A percentile compares a stretch with the other conserved stretches of the same genome.
Evolutionary conservation across 2,888 invertebrate species (phyloP).

Genomic region (Calameuta pallipes): DNA sequence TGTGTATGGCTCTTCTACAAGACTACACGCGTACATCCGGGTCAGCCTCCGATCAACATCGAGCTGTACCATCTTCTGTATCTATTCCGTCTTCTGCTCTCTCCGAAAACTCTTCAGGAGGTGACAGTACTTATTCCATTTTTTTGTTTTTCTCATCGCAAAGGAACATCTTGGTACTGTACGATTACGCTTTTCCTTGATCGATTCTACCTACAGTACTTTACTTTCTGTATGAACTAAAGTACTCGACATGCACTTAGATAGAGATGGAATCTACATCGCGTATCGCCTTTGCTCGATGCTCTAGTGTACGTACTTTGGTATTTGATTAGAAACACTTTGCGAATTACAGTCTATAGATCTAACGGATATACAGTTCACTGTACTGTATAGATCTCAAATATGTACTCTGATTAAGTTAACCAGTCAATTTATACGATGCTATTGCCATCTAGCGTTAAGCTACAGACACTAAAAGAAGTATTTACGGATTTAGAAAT

Average conservation of each 20-base stretch:
- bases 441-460: not conserved
- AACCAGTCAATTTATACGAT: not conserved
- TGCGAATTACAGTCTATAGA: not conserved
- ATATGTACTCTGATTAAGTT: not conserved
- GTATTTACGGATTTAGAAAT: not conserved
- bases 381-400: not conserved
- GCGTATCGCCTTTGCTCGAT: not conserved
- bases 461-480: not conserved
- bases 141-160: not conserved
- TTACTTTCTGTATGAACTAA: not conserved
- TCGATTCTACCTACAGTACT: not conserved
- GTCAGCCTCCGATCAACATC: constrained; percentile 49
- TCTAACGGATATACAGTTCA: too few relatives aligned
- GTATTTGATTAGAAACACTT: not conserved
- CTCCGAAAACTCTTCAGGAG: not conserved
- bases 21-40: not conserved
- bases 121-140: not conserved
- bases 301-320: not conserved
- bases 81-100: constrained; percentile 30
- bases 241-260: not conserved
- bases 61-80: constrained; percentile 40
- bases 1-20: not conserved
- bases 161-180: not conserved
- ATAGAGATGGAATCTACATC: too few relatives aligned
- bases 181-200: not conserved